Evolutionary conservation across 2,113 vertebrate genomes (phyloP), one percentile per base, ranked within the genome.

Genomic region (Anser cygnoides): DNA sequence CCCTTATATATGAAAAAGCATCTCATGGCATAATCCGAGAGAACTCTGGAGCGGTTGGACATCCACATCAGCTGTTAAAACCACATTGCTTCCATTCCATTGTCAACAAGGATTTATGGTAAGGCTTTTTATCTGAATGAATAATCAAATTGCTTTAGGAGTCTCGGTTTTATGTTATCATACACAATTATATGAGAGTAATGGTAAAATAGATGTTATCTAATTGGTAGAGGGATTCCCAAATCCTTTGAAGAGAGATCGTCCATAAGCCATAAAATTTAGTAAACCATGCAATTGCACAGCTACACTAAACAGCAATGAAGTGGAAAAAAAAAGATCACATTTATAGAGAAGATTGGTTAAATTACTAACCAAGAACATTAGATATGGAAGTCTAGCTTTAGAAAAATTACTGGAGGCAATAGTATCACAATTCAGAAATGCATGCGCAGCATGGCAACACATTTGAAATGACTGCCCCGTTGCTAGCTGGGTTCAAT

Each of bases 71-170:
- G 73, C 15, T 28, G 44, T 44, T 72, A 82, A 81, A 86, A 39
- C 13, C 18, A 54, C 14, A 23, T 55, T 61, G 44, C 31, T 94
- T 79, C 83, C 49, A 78, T 87, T 78, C 17, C 66, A 84, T 66
- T 84, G 39, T 80, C 79, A 88, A 67, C 26, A 75, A 72, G 61
- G 55, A 92, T 79, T 95, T 75, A 89, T 62, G 66, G 73, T 44
- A 92, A 89, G 57, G 65, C 77, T 58, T 87, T 58, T 80, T 92
- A 95, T 94, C 92, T 76, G 66, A 95, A 84, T 1, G 1, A 93
- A 79, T 70, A 92, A 93, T 93, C 89, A 79, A 79, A 97, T 87
- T 95, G 75, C 84, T 95, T 80, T 82, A 88, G 89, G 29, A 96
- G 33, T 39, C 61, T 87, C 73, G 37, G 43, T 82, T 84, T 81